A percentile compares a stretch with the other conserved stretches of the same genome.
These are phyloP conservation scores for Corythoichthys intestinalis DNA, from an alignment of 2,113 vertebrate species.

Conservation along the genomic window DNA sequence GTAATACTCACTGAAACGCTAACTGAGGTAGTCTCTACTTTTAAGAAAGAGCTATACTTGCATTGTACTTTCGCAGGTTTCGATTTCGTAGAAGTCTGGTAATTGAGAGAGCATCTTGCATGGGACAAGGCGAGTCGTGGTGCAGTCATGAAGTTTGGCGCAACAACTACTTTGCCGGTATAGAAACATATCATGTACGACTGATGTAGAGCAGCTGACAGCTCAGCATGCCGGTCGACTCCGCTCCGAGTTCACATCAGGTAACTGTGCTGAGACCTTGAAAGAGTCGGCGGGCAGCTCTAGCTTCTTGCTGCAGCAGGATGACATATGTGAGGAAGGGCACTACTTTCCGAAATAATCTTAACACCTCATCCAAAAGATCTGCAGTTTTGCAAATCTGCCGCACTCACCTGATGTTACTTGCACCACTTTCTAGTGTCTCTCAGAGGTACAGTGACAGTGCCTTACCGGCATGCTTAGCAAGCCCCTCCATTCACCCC, in stretches of 20 bases:
- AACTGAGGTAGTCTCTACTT: slow-evolving; percentile 37
- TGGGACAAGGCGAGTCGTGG: slow-evolving; percentile 63
- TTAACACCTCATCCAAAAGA: slow-evolving; percentile 57
- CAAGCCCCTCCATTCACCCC: slow-evolving; percentile 39
- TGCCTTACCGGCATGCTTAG: slow-evolving; percentile 56
- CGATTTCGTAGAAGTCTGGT: slow-evolving; percentile 19
- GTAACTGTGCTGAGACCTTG: slow-evolving; percentile 65
- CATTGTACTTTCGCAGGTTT: slow-evolving; percentile 22
- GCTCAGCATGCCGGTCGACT: background rate
- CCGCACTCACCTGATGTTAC: slow-evolving; percentile 79
- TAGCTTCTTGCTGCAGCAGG: slow-evolving; percentile 31
- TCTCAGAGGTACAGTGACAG: slow-evolving; percentile 58
- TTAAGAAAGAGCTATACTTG: slow-evolving; percentile 15
- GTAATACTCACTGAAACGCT: slow-evolving; percentile 3
- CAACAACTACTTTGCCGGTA: slow-evolving; percentile 37
- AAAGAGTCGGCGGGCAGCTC: slow-evolving; percentile 38
- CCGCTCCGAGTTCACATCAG: slow-evolving; percentile 55
- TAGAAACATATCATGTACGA: too few relatives aligned
- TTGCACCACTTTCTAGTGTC: slow-evolving; percentile 60
- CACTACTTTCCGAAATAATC: slow-evolving; percentile 11
- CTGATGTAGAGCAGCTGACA: background rate
- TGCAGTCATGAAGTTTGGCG: slow-evolving; percentile 63
- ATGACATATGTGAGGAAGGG: slow-evolving; percentile 1
- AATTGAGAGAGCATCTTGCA: slow-evolving; percentile 61
- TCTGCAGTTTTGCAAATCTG: slow-evolving; percentile 73